Base-by-base conservation (phyloP, 2,888 invertebrate species). In the Aphodius sticticus region DNA sequence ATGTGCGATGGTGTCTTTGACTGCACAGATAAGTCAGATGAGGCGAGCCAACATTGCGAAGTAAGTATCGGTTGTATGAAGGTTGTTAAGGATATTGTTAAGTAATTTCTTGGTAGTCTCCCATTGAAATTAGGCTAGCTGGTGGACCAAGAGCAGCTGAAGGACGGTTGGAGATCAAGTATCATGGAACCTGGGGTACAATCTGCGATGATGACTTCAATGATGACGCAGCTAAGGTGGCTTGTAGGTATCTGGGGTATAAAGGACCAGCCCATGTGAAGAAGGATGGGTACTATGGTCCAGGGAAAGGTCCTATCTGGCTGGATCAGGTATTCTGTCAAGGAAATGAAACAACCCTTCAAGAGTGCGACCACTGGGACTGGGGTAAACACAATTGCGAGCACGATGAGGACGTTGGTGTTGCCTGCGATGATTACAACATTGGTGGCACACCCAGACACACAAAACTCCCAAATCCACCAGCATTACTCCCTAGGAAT, bases 151-250 rank as follows among this genome's bases (percentile, higher is more conserved):
- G 86, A 36, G 82, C 87, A 0, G 88, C 88, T 38, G 92, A 94
- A 85, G 96, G 96, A 0, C 90, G 95, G 71, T 90, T 96, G 0
- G 95, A 95, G 87, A 91, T 96, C 0, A 91, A 91, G 80, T 92
- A 93, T 83, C 92, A 92, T 82, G 93, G 93, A 2, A 90, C 93
- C 16, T 95, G 95, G 94, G 96, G 96, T 12, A 94, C 95, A 0
- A 90, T 96, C 14, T 96, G 96, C 87, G 95, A 95, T 85, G 95
- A 96, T 85, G 93, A 94, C 84, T 95, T 95, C 85, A 92, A 92
- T 76, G 89, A 91, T 16, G 90, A 90, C 72, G 92, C 94, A 35
- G 95, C 95, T 0, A 90, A 91, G 83, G 93, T 94, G 0, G 90
- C 92, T 16, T 94, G 94, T 83, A 90, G 90, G 79, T 89, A 90